These are phyloP conservation scores for Riparia riparia DNA, from an alignment of 2,113 vertebrate genomes.

Conservation along the genomic window DNA sequence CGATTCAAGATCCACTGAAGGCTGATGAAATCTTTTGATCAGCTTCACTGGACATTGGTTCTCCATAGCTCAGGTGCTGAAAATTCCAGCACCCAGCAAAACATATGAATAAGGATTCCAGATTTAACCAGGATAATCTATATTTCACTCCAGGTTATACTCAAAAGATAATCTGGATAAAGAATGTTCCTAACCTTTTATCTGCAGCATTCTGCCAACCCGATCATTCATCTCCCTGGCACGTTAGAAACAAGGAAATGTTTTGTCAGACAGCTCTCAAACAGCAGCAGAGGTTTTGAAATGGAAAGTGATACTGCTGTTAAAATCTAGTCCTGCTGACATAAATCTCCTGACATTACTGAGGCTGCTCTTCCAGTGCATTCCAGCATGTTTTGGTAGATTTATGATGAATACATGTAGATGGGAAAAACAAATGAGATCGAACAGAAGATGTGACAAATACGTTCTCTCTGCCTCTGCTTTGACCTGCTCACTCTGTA, in stretches of 20 bases:
- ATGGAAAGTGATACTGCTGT: slow-evolving; percentile 22
- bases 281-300: slow-evolving; percentile 32
- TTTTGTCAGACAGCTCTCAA: slow-evolving; percentile 38
- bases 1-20: neutral
- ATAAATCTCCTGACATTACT: slow-evolving; percentile 50
- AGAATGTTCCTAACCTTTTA: slow-evolving; percentile 1
- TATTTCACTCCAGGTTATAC: neutral
- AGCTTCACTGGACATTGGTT: neutral
- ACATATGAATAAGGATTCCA: neutral
- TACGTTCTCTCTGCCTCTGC: neutral
- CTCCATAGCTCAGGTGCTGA: neutral
- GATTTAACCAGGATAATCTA: neutral
- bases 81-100: neutral
- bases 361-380: slow-evolving; percentile 23
- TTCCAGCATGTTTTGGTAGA: slow-evolving; percentile 1
- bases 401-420: slow-evolving; percentile 42
- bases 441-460: slow-evolving; percentile 24
- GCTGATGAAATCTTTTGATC: neutral
- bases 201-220: neutral
- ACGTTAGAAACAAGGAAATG: slow-evolving; percentile 5
- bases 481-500: neutral
- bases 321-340: neutral
- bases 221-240: neutral
- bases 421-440: slow-evolving; percentile 46
- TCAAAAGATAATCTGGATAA: neutral